Evolutionary conservation across 2,888 invertebrate genomes (phyloP).

Genomic region (Tanytarsus gracilentus): DNA sequence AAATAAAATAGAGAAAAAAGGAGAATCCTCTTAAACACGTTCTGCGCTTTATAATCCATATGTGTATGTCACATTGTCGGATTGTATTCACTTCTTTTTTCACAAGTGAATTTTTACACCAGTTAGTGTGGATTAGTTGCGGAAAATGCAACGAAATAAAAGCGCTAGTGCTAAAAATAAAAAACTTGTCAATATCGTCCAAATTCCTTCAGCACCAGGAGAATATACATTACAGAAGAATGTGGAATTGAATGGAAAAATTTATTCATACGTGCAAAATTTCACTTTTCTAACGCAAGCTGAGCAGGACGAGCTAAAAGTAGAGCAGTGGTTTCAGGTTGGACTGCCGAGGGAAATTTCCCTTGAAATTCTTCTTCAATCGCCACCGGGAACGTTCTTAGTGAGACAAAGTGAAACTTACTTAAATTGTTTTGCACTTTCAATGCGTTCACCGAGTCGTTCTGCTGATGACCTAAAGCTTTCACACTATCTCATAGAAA

Average conservation of each 20-base stretch:
- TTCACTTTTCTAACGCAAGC: neutral
- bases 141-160: neutral
- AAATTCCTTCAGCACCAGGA: slow-evolving; percentile 8
- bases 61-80: too few species aligned
- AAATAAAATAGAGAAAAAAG: too few species aligned
- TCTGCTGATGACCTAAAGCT: slow-evolving; percentile 53
- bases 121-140: neutral
- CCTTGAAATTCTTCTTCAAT: slow-evolving; percentile 77
- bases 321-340: slow-evolving; percentile 93
- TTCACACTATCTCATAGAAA: slow-evolving; percentile 88
- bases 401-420: slow-evolving; percentile 91
- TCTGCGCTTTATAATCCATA: too few species aligned
- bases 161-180: neutral
- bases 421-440: slow-evolving; percentile 86
- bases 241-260: slow-evolving; percentile 3
- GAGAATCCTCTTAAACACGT: too few species aligned
- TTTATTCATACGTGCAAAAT: slow-evolving; percentile 4
- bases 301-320: slow-evolving; percentile 73
- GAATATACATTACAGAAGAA: slow-evolving; percentile 10
- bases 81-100: too few species aligned
- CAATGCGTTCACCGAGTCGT: slow-evolving; percentile 80
- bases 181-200: neutral
- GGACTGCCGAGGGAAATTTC: slow-evolving; percentile 92
- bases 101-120: slow-evolving; percentile 10
- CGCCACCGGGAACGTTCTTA: slow-evolving; percentile 89